phyloP scores from a whole-genome alignment of 2,113 vertebrate species.

The Oceanites oceanicus region DNA sequence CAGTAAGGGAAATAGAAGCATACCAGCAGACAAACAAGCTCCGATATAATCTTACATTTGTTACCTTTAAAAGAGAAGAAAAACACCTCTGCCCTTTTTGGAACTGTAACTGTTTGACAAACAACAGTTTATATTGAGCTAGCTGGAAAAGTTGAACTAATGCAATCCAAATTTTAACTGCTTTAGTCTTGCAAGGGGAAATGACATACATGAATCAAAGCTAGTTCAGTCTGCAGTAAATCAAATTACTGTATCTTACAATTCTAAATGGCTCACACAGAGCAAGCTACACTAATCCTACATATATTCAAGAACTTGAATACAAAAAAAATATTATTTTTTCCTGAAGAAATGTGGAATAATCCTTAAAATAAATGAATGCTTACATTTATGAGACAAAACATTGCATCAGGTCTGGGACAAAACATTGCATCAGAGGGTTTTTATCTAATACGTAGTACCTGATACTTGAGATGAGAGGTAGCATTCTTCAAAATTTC shows the following conservation, averaged over 20 bases:
- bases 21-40: not conserved
- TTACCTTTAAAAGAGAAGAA: not conserved
- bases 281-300: not conserved
- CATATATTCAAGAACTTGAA: not conserved
- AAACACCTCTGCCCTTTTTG: not conserved
- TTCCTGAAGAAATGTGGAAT: not conserved
- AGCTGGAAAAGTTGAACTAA: not conserved
- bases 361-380: not conserved
- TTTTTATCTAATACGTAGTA: not conserved
- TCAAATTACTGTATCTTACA: not conserved
- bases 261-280: not conserved
- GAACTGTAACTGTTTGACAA: not conserved
- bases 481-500: not conserved
- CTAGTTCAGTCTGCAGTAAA: not conserved
- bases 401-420: not conserved
- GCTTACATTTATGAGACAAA: not conserved
- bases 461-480: not conserved
- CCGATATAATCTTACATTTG: not conserved
- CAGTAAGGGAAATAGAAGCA: not conserved
- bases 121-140: not conserved
- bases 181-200: not conserved
- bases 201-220: not conserved
- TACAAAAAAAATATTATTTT: not conserved
- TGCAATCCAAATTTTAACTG: not conserved
- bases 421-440: not conserved